Evolutionary conservation across 2,888 invertebrate genomes (phyloP).

Genomic region (Hypena proboscidalis): DNA sequence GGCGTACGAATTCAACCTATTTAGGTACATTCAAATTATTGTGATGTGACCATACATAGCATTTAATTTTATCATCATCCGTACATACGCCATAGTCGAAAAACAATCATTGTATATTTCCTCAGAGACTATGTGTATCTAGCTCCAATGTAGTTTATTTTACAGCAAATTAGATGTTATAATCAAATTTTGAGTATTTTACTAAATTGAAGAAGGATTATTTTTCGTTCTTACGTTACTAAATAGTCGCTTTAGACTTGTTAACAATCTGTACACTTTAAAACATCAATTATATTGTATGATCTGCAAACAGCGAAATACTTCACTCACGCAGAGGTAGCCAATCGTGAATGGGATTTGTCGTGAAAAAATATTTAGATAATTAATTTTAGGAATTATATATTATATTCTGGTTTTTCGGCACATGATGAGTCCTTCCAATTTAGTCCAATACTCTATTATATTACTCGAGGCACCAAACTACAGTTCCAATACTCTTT

Average conservation of each 20-base stretch:
- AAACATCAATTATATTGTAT: background rate
- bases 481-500: constrained; percentile 23
- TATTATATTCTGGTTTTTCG: no score
- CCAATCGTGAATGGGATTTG: constrained; percentile 3
- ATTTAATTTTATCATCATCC: constrained; percentile 6
- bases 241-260: no score
- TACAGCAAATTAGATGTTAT: constrained; percentile 19
- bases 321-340: background rate
- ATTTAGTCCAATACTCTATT: constrained; percentile 27
- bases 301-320: background rate
- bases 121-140: constrained; percentile 9
- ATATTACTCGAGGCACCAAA: constrained; percentile 31
- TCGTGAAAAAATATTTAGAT: constrained; percentile 3
- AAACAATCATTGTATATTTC: background rate
- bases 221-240: background rate
- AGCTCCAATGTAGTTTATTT: constrained; percentile 2
- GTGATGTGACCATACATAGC: background rate
- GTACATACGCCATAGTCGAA: constrained; percentile 1
- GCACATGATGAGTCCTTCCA: constrained; percentile 18
- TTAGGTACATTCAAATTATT: background rate
- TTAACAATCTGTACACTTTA: background rate
- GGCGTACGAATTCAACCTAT: background rate
- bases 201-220: constrained; percentile 26
- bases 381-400: no score
- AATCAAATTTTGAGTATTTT: constrained; percentile 21